Base-by-base conservation (phyloP, 2,797 vertebrate species). In the Picus viridis region DNA sequence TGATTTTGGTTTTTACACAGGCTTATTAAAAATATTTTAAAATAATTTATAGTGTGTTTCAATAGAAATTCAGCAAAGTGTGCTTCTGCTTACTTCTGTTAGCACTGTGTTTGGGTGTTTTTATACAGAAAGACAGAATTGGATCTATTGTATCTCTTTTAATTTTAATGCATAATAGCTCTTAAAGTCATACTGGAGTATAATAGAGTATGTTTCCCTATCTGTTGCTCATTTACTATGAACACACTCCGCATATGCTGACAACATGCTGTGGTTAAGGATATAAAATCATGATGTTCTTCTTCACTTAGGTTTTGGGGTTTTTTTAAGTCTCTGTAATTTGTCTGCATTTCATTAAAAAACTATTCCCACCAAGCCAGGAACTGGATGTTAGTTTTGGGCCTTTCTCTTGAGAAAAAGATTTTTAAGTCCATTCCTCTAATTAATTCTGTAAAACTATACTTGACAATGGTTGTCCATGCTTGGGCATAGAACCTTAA, bases 341-440 rank as follows among this genome's bases (percentile, higher is more conserved):
- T 62, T 88, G 26, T 64, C 8, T 2, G 36, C 62, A 71, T 83
- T 24, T 59, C 64, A 45, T 80, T 84, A 7, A 64, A 64, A 89
- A 79, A 64, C 49, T 5, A 5, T 85, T 94, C 89, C 57, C 13
- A 92, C 30, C 24, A 93, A 78, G 27, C 61, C 32, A 64, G 39
- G 36, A 86, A 58, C 7, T 27, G 59, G 34, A 57, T 89, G 67
- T 89, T 94, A 83, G 87, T 92, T 86, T 94, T 94, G 87, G 56
- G 84, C 80, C 22, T 14, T 87, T 92, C 43, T 91, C 59, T 80
- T 57, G 43, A 86, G 54, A 89, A 88, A 93, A 94, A 59, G 88
- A 73, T 75, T 92, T 95, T 83, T 54, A 72, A 32, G 34, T 75
- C 30, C 56, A 22, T 92, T 95, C 67, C 43, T 89, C 34, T 87